A percentile compares a stretch with the other conserved stretches of the same genome.
These are phyloP conservation scores for Hirtodrosophila trivittata DNA, from an alignment of 2,888 invertebrate genomes.

Conservation along the genomic window DNA sequence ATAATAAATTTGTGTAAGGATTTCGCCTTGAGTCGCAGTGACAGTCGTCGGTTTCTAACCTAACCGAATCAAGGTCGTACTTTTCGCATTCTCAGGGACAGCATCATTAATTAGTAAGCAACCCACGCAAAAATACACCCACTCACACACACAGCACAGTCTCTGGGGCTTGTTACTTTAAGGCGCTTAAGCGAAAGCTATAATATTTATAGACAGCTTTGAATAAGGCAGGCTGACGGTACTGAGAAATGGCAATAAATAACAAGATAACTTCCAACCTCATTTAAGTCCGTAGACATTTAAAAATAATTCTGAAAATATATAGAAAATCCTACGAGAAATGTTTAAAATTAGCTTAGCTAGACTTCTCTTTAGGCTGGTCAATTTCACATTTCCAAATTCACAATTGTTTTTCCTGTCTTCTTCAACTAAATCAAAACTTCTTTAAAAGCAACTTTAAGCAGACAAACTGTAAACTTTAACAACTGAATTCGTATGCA, in stretches of 20 bases:
- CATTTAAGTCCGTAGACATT: too few relatives aligned
- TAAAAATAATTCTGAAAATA: too few relatives aligned
- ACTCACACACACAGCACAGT: not conserved
- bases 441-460: too few relatives aligned
- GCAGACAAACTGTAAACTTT: too few relatives aligned
- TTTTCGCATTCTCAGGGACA: constrained; percentile 40
- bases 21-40: constrained; percentile 37
- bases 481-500: too few relatives aligned
- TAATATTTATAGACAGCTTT: constrained; percentile 16
- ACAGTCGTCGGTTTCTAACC: constrained; percentile 20
- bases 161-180: constrained; percentile 7
- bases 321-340: too few relatives aligned
- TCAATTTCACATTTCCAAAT: too few relatives aligned
- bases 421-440: too few relatives aligned
- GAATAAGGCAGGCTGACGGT: not conserved
- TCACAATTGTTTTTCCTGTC: too few relatives aligned
- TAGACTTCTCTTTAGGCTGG: too few relatives aligned
- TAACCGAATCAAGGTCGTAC: constrained; percentile 44
- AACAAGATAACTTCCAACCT: too few relatives aligned
- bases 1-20: constrained; percentile 37
- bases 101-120: constrained; percentile 63
- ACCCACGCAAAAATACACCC: constrained; percentile 3
- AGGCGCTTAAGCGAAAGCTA: constrained; percentile 11
- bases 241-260: not conserved
- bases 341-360: too few relatives aligned